Evolutionary conservation across 2,888 invertebrate species (phyloP).

Genomic region (Pyrocoelia pectoralis): DNA sequence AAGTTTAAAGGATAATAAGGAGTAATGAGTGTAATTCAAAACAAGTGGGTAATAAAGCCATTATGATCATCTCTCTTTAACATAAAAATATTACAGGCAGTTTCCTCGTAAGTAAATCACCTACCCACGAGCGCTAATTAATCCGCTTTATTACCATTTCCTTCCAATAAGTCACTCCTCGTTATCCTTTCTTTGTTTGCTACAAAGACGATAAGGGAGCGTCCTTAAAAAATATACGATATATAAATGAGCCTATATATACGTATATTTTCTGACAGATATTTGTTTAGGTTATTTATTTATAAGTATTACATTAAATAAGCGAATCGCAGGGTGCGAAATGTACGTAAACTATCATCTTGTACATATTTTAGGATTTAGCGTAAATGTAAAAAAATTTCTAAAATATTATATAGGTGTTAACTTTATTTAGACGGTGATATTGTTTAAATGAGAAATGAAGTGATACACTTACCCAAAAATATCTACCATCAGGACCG

Average conservation of each 20-base stretch:
- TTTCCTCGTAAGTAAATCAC: background rate
- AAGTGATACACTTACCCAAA: conserved; percentile 37
- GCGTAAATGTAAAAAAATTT: conserved; percentile 18
- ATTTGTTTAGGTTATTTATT: conserved; percentile 8
- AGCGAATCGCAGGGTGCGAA: conserved; percentile 59
- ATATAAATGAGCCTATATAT: conserved; percentile 57
- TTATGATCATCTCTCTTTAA: background rate
- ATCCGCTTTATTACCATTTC: background rate
- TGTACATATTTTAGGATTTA: conserved; percentile 23
- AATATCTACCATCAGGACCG: conserved; percentile 19
- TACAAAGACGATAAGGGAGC: background rate
- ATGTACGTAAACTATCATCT: conserved; percentile 42
- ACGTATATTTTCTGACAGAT: conserved; percentile 48
- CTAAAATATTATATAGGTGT: conserved; percentile 4
- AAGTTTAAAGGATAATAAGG: background rate
- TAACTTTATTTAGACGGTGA: conserved; percentile 25
- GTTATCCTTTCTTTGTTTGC: background rate
- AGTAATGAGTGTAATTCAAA: background rate
- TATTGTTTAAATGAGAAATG: conserved; percentile 23
- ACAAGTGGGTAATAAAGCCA: background rate
- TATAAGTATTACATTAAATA: conserved; percentile 31
- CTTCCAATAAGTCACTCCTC: background rate
- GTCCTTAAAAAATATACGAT: conserved; percentile 46
- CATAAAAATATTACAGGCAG: background rate
- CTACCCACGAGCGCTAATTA: too few species aligned